phyloP scores from a whole-genome alignment of 2,113 vertebrate species.

The Chauna torquata region DNA sequence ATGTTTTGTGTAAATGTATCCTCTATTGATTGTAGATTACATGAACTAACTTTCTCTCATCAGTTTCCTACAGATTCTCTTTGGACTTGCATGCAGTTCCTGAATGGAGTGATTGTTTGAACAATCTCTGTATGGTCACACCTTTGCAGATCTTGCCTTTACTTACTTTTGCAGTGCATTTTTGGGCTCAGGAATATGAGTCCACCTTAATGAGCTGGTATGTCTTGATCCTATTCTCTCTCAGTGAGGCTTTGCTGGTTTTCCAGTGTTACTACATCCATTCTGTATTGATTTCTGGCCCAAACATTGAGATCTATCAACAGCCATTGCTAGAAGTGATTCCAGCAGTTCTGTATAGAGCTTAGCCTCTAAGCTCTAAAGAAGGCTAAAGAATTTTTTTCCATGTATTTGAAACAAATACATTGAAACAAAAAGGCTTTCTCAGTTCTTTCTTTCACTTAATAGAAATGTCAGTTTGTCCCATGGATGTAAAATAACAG shows the following conservation, averaged over 20 bases:
- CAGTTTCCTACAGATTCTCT: neutral
- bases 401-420: neutral
- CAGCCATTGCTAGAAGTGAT: neutral
- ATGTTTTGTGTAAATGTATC: neutral
- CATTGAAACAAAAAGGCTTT: neutral
- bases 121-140: neutral
- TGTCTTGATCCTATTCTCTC: neutral
- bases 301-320: neutral
- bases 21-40: neutral
- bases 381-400: neutral
- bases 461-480: neutral
- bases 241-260: neutral
- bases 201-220: neutral
- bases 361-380: neutral
- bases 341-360: neutral
- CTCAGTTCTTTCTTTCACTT: neutral
- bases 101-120: neutral
- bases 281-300: slow-evolving; percentile 7
- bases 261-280: neutral
- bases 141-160: neutral
- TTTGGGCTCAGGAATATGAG: neutral
- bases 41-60: neutral
- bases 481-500: neutral
- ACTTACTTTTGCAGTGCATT: neutral
- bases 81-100: neutral